Base-by-base conservation (phyloP, 1,140 invertebrate species). In the Papilio glaucus region DNA sequence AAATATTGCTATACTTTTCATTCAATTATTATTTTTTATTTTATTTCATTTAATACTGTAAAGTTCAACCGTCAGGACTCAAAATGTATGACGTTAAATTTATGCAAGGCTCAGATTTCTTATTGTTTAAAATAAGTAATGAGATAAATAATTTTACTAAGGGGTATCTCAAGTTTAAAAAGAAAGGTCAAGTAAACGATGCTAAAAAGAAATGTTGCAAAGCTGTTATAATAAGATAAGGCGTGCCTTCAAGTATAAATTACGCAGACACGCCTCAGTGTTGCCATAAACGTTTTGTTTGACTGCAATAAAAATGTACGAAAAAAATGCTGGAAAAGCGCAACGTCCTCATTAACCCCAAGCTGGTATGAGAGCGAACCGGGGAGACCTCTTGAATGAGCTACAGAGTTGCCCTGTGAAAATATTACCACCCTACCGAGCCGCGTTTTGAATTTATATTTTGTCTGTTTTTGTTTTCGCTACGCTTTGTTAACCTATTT, bases 281-380 rank as follows among this genome's bases (percentile, higher is more conserved):
- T 53, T 37, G 26, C 42, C 45, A 49, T 72, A 68, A 69, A 74
- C 72, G 71, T 75, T 75, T 78, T 76, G 76, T 78, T 78, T 78
- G 69, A n/a, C 53, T 60, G 53, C 49, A 39, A 57, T 71, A 71
- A 71, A 71, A 41, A 38, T 60, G 65, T 71, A 33, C 62, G 49
- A 53, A 75, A 72, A 75, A 72, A 68, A 61, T 71, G 71, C 71
- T 74, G 71, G 67, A 75, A 73, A 57, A 63, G 72, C 74, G 61
- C 73, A 80, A 26, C 75, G 68, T 45, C 29, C 72, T 80, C 78
- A 80, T 80, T 80, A 80, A 80, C 71, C 73, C 12, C 71, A 68
- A n/a, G 29, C 39, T 38, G 53, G 49, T 37, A 71, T 37, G 62
- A 73, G 78, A 74, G 73, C 68, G 72, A 72, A 45, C 38, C 42